phyloP scores from a whole-genome alignment of 1,140 invertebrate genomes.

The Lamellibrachia luymesi region DNA sequence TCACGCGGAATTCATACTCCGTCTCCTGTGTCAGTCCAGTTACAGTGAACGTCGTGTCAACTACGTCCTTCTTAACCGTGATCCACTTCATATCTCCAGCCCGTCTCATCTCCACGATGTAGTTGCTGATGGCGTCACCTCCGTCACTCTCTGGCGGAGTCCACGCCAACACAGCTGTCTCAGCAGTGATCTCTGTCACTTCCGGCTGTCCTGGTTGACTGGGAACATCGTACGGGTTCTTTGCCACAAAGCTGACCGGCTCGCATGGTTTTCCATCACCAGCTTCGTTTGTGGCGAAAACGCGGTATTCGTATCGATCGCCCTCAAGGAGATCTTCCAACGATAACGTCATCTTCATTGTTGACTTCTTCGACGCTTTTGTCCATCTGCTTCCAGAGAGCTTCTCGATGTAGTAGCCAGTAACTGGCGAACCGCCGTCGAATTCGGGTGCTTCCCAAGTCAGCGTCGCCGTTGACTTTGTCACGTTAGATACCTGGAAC shows the following conservation, averaged over 20 bases:
- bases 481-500: constrained; percentile 20
- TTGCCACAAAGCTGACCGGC: constrained; percentile 64
- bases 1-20: constrained; percentile 50
- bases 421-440: constrained; percentile 91
- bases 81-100: constrained; percentile 18
- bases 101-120: constrained; percentile 64
- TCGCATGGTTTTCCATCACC: constrained; percentile 92
- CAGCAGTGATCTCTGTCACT: constrained; percentile 88
- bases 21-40: constrained; percentile 64
- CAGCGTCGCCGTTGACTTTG: constrained; percentile 69
- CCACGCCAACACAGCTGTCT: constrained; percentile 92
- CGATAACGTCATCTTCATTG: constrained; percentile 53
- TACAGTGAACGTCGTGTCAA: constrained; percentile 29
- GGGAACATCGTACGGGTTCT: constrained; percentile 40
- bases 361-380: constrained; percentile 38
- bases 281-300: constrained; percentile 93
- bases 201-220: constrained; percentile 34
- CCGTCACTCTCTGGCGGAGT: constrained; percentile 85
- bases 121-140: constrained; percentile 93
- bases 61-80: constrained; percentile 12
- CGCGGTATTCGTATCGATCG: constrained; percentile 93
- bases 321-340: constrained; percentile 83
- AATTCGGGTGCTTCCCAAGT: constrained; percentile 85
- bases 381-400: constrained; percentile 73
- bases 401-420: constrained; percentile 93